Base-by-base conservation (phyloP, 64 coral and sea anemone species). In the Stylophora pistillata region DNA sequence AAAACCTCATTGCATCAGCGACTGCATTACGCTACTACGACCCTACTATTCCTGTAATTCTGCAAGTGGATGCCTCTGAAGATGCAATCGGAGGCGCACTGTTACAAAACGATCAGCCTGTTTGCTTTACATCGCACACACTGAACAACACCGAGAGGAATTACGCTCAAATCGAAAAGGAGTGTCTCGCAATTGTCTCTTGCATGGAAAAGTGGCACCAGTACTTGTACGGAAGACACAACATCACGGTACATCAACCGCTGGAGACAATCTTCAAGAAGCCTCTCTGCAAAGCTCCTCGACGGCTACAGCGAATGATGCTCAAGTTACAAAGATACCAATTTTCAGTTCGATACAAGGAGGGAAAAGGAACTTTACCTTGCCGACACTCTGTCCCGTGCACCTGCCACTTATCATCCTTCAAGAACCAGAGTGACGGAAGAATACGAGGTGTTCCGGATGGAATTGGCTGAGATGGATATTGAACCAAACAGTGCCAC, bases 281-380 rank as follows among this genome's bases (percentile, higher is more conserved):
- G n/a, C 62, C 63, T 28, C 74, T 89, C 10, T 52, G 55, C 37
- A 61, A 26, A 78, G 73, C 55, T 32, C 74, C 58, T 10, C 77
- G 78, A 32, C 87, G 74, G 31, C 88, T 89, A 72, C 77, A 89
- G 72, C 13, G 90, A 18, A 86, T 92, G 90, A 33, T 74, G 1
- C 74, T 86, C 52, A 21, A 61, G 17, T 15, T 86, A 59, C 81
- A 91, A 37, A 86, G 78, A 33, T 91, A 64, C 73, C 37, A 53
- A 29, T 72, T 91, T 4, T 34, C 85, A 20, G 72, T 92, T 30
- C 10, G 27, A 12, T 92, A 86, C 73, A 47, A 79, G 75, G 31
- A 78, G 65, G 88, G 77, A 68, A 58, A 61, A 18, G 74, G 72
- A 72, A 89, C 72, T 59, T 89, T 89, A n/a, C 77, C 59, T 88